phyloP scores from a whole-genome alignment of 2,888 invertebrate genomes.

The Fabriciana adippe region DNA sequence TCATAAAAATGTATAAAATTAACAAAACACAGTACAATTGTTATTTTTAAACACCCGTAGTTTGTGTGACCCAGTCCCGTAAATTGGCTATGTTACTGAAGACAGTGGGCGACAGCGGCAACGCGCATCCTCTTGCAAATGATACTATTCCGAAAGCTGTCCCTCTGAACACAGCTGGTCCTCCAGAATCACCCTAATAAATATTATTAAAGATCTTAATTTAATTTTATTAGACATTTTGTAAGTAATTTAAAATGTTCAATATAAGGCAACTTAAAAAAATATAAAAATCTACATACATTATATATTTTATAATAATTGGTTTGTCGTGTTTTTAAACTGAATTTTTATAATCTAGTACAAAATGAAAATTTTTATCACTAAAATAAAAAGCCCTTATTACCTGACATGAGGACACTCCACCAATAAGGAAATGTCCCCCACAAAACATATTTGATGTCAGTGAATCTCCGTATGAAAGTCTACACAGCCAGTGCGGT shows the following conservation, averaged over 20 bases:
- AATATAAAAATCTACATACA: too few species aligned
- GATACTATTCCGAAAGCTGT: slow-evolving; percentile 75
- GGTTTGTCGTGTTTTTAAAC: too few species aligned
- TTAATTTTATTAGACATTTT: too few species aligned
- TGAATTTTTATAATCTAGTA: too few species aligned
- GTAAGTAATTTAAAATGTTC: too few species aligned
- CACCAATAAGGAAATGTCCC: slow-evolving; percentile 80
- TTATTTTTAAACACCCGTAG: slow-evolving; percentile 52
- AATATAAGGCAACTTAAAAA: too few species aligned
- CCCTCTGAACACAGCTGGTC: slow-evolving; percentile 74
- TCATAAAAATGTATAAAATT: slow-evolving; percentile 9
- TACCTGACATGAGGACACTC: slow-evolving; percentile 83
- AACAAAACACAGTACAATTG: neutral
- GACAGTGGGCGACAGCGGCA: slow-evolving; percentile 75
- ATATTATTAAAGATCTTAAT: neutral
- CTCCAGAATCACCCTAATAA: slow-evolving; percentile 74
- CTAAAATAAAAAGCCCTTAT: neutral
- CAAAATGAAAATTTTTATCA: too few species aligned
- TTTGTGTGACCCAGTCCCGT: slow-evolving; percentile 69
- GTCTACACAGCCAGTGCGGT: slow-evolving; percentile 70
- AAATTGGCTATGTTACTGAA: slow-evolving; percentile 73
- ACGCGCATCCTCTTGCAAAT: slow-evolving; percentile 74
- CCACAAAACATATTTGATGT: slow-evolving; percentile 84
- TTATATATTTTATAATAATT: too few species aligned
- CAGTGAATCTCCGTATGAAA: slow-evolving; percentile 74